These are phyloP conservation scores for Ivindomyrus marchei DNA, from an alignment of 2,113 vertebrate species.

Conservation along the genomic window DNA sequence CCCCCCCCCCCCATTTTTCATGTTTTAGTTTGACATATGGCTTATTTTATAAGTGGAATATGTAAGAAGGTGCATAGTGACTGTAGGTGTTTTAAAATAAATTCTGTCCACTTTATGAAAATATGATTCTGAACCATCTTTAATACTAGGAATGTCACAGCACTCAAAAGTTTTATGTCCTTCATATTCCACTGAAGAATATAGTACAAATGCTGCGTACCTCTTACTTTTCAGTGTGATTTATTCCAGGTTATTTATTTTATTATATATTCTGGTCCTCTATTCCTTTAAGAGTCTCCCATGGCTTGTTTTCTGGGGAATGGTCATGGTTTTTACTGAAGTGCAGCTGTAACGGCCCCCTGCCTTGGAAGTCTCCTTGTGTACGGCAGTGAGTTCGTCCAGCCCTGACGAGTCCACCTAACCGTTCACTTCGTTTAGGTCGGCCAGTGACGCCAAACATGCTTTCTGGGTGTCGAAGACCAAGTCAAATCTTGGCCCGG, in stretches of 20 bases:
- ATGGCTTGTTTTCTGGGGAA: not conserved
- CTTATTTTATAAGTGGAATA: not conserved
- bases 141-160: not conserved
- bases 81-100: not conserved
- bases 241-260: not conserved
- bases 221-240: not conserved
- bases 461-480: not conserved
- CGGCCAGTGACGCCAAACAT: not conserved
- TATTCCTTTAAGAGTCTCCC: not conserved
- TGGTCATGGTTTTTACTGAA: not conserved
- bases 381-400: constrained; percentile 17
- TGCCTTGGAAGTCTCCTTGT: not conserved
- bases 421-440: constrained; percentile 24
- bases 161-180: not conserved
- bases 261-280: not conserved
- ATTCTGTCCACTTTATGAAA: not conserved
- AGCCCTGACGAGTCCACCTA: constrained; percentile 33
- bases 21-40: not conserved
- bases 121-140: not conserved
- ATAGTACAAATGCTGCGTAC: not conserved
- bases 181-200: not conserved
- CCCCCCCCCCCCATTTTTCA: not conserved
- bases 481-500: not conserved
- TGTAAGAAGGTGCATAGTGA: not conserved
- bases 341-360: not conserved